Conservation (phyloP, 2,888 invertebrate genomes). For the Drosophila flavopinicola region DNA sequence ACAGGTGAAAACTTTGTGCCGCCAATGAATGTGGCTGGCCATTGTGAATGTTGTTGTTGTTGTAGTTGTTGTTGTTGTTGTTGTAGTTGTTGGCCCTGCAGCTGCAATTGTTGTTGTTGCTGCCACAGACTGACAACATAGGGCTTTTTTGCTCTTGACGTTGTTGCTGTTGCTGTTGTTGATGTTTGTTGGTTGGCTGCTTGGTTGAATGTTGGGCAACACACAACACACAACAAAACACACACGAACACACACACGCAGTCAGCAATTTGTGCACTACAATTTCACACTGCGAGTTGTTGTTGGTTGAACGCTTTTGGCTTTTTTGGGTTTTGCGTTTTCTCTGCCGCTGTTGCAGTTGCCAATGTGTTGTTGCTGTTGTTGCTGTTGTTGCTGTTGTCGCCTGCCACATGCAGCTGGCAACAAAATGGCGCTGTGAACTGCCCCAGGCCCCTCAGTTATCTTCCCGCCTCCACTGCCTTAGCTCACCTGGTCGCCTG, state of each 20-base stretch:
- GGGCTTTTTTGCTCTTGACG: slow-evolving; percentile 56
- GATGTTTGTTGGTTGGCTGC: slow-evolving; percentile 68
- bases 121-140: slow-evolving; percentile 66
- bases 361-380: slow-evolving; percentile 34
- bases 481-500: slow-evolving; percentile 46
- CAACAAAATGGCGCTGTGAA: slow-evolving; percentile 69
- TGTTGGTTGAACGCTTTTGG: slow-evolving; percentile 64
- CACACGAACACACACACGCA: slow-evolving; percentile 36
- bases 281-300: slow-evolving; percentile 64
- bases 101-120: slow-evolving; percentile 48
- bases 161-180: slow-evolving; percentile 44
- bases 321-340: slow-evolving; percentile 59
- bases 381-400: slow-evolving; percentile 42
- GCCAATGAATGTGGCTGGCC: slow-evolving; percentile 65
- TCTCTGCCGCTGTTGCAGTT: slow-evolving; percentile 37
- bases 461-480: slow-evolving; percentile 13
- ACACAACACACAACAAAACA: slow-evolving; percentile 39
- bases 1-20: slow-evolving; percentile 73
- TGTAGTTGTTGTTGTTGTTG: slow-evolving; percentile 19
- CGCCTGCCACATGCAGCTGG: slow-evolving; percentile 73
- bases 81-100: slow-evolving; percentile 40
- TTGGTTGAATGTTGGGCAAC: slow-evolving; percentile 50
- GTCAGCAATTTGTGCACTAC: slow-evolving; percentile 66
- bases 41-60: slow-evolving; percentile 18
- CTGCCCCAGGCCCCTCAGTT: slow-evolving; percentile 41